Conservation (phyloP, 92 coral and sea anemone genomes). For the Umimayanthus kanabou region DNA sequence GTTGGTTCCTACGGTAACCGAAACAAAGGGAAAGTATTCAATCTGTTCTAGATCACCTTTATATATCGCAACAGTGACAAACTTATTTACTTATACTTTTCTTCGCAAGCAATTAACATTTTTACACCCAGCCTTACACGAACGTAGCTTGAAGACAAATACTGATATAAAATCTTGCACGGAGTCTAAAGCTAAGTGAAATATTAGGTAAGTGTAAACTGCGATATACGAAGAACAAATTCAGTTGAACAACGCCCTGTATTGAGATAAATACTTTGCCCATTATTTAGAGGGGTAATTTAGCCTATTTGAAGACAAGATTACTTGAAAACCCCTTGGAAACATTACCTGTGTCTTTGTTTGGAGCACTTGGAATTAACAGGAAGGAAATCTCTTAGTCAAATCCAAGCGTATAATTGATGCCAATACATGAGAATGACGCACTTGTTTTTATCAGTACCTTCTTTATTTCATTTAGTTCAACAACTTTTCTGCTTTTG, state of each 20-base stretch:
- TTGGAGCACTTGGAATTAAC: not conserved
- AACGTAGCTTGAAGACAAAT: not conserved
- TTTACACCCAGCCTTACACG: not conserved
- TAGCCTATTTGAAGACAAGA: not conserved
- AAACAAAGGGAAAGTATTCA: not conserved
- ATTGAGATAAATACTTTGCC: too few species aligned
- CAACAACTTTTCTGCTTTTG: not conserved
- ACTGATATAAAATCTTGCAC: not conserved
- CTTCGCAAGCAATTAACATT: not conserved
- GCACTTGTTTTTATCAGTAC: not conserved
- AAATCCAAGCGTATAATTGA: not conserved
- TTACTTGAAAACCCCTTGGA: not conserved
- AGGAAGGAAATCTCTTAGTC: not conserved
- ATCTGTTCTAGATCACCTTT: not conserved
- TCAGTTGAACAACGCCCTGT: not conserved
- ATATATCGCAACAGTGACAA: not conserved
- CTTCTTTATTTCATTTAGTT: not conserved
- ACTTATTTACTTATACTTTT: not conserved
- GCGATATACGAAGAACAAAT: not conserved
- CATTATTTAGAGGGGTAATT: too few species aligned
- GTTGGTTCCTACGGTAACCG: not conserved
- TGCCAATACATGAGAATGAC: not conserved
- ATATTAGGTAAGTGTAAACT: not conserved
- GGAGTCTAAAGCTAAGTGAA: not conserved
- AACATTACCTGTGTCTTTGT: too few species aligned